Percentiles rank a stretch among this genome's conserved stretches.
Evolutionary conservation across 1,140 invertebrate species (phyloP).

Genomic region (Drosophila nannoptera): DNA sequence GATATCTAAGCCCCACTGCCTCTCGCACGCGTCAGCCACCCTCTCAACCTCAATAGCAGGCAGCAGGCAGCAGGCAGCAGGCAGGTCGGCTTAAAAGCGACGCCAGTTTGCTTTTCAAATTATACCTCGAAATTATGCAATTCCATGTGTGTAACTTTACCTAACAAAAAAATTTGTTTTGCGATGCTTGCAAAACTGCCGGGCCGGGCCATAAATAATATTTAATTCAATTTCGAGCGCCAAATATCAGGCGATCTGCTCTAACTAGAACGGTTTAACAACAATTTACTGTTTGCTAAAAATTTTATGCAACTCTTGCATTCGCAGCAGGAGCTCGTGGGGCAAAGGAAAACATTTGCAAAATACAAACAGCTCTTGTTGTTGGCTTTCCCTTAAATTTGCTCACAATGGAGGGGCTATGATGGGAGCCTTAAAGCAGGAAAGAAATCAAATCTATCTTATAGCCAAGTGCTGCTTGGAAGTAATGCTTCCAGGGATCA

Average conservation of each 20-base stretch:
- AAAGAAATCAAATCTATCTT: no score
- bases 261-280: not conserved
- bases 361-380: no score
- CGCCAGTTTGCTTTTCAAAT: constrained; percentile 33
- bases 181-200: constrained; percentile 42
- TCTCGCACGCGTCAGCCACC: not conserved
- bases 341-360: not conserved
- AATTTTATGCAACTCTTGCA: constrained; percentile 58
- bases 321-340: constrained; percentile 1
- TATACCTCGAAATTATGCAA: constrained; percentile 59
- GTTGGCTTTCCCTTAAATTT: no score
- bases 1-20: not conserved
- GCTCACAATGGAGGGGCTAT: no score
- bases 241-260: constrained; percentile 11
- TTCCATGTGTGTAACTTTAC: constrained; percentile 52
- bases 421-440: no score
- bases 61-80: not conserved
- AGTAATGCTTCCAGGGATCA: no score
- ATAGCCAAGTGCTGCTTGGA: no score
- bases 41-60: not conserved
- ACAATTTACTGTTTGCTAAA: constrained; percentile 14
- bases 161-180: constrained; percentile 40
- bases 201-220: constrained; percentile 54
- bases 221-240: constrained; percentile 54
- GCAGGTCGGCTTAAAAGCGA: constrained; percentile 6